These are phyloP conservation scores for Leucoraja ocellata DNA, from an alignment of 2,797 vertebrate genomes.

Conservation along the genomic window DNA sequence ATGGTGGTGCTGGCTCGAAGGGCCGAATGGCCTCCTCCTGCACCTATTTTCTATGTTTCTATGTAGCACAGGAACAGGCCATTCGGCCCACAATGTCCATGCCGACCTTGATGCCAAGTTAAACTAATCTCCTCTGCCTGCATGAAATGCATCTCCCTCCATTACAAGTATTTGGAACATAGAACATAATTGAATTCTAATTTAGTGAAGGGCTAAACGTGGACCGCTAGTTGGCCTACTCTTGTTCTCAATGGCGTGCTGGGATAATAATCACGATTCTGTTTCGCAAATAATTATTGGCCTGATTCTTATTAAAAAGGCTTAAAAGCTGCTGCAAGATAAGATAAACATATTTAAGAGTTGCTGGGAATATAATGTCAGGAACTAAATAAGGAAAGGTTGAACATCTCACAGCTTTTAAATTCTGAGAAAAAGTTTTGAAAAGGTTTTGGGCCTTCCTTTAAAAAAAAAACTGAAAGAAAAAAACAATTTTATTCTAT, in stretches of 20 bases:
- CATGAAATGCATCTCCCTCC: too few species aligned
- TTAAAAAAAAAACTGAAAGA: background rate
- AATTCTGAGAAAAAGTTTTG: background rate
- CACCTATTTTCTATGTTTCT: too few species aligned
- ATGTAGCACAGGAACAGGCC: too few species aligned
- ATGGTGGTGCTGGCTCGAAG: too few species aligned
- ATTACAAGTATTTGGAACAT: too few species aligned
- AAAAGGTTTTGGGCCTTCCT: background rate
- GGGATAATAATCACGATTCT: background rate
- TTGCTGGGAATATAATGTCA: background rate
- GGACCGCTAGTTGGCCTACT: too few species aligned
- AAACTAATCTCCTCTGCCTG: too few species aligned
- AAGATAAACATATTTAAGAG: background rate
- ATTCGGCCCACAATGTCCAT: too few species aligned
- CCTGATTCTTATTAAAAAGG: background rate
- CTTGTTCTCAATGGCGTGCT: background rate
- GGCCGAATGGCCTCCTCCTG: too few species aligned
- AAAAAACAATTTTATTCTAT: slow-evolving; percentile 21
- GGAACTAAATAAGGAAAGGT: background rate
- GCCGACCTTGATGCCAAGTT: too few species aligned
- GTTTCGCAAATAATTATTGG: background rate
- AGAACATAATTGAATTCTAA: too few species aligned
- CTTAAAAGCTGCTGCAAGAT: background rate
- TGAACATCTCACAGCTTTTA: background rate
- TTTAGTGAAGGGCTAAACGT: too few species aligned